Conservation (phyloP, 2,888 invertebrate genomes). For the Aspidapion aeneum region DNA sequence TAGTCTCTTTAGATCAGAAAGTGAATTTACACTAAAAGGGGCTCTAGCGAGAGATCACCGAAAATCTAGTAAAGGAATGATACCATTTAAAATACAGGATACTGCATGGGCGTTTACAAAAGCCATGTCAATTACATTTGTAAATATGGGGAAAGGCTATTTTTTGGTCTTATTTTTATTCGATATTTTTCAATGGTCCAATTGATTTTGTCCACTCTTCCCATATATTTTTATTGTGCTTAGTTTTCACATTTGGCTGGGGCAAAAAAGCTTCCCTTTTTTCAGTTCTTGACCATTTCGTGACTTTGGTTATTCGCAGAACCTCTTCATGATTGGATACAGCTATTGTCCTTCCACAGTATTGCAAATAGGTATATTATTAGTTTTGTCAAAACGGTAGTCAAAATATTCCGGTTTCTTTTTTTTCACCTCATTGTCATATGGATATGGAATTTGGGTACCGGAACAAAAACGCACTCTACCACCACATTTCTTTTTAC, state of each 20-base stretch:
- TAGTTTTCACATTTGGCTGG: background rate
- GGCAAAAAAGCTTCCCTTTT: background rate
- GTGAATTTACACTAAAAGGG: background rate
- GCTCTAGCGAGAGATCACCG: background rate
- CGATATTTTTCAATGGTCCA: slow-evolving; percentile 4
- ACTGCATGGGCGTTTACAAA: too few species aligned
- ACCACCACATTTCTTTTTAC: background rate
- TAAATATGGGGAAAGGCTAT: slow-evolving; percentile 1
- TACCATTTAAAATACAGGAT: background rate
- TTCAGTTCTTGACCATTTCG: slow-evolving; percentile 8
- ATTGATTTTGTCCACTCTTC: slow-evolving; percentile 5
- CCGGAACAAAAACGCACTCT: background rate
- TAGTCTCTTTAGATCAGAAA: background rate
- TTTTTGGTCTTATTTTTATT: slow-evolving; percentile 3
- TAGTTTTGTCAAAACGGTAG: slow-evolving; percentile 2
- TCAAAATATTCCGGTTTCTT: background rate
- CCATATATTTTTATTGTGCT: slow-evolving; percentile 9
- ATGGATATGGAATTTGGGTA: background rate
- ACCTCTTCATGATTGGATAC: slow-evolving; percentile 1
- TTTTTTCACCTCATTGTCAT: slow-evolving; percentile 6
- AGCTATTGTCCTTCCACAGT: slow-evolving; percentile 7
- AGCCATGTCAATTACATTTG: slow-evolving; percentile 3
- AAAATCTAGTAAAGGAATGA: background rate
- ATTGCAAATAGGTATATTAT: background rate
- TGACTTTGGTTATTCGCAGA: background rate